These are phyloP conservation scores for Lithophane leautieri DNA, from an alignment of 2,888 invertebrate genomes.

Conservation along the genomic window DNA sequence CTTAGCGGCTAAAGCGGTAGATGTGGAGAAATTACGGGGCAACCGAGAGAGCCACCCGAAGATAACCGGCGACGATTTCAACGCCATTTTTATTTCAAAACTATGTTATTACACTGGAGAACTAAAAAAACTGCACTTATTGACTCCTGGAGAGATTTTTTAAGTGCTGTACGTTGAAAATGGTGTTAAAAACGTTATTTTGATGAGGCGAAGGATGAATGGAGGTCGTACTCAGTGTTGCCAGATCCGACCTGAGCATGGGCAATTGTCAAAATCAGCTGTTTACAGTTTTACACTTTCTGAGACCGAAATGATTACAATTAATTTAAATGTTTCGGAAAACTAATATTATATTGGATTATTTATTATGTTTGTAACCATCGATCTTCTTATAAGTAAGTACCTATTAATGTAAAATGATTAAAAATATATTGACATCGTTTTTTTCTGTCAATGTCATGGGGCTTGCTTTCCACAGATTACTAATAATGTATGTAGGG, in stretches of 20 bases:
- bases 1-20: constrained; percentile 84
- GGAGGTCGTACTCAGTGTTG: constrained; percentile 80
- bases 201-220: constrained; percentile 85
- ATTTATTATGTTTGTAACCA: not conserved
- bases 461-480: too few relatives aligned
- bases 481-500: too few relatives aligned
- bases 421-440: too few relatives aligned
- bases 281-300: not conserved
- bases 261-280: not conserved
- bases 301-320: not conserved
- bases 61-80: constrained; percentile 86
- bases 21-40: constrained; percentile 84
- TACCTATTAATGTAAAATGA: too few relatives aligned
- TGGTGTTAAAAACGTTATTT: constrained; percentile 77
- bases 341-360: not conserved
- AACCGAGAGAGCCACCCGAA: constrained; percentile 78
- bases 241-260: not conserved
- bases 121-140: constrained; percentile 69
- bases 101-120: constrained; percentile 63
- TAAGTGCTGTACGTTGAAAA: constrained; percentile 74
- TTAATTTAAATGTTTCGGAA: not conserved
- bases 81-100: constrained; percentile 83
- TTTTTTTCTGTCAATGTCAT: too few relatives aligned
- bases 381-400: too few relatives aligned
- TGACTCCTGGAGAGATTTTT: constrained; percentile 67